phyloP scores from a whole-genome alignment of 2,113 vertebrate species.

The Archocentrus centrarchus region DNA sequence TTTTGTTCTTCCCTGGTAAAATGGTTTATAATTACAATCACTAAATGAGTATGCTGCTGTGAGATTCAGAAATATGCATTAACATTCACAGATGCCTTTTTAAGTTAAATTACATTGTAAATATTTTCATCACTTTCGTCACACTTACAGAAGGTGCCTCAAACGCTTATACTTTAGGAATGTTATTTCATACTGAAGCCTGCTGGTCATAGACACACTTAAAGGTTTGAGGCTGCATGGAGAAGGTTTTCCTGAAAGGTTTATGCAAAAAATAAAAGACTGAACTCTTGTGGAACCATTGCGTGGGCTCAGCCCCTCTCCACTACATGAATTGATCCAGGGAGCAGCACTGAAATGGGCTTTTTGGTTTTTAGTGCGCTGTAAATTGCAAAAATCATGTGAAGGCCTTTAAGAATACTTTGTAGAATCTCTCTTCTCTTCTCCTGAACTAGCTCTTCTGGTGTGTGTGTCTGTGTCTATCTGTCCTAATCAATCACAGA shows the following conservation, averaged over 20 bases:
- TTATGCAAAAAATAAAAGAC: conserved; percentile 13
- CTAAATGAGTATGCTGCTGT: background rate
- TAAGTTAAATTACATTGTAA: background rate
- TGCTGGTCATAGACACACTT: conserved; percentile 21
- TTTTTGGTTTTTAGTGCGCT: conserved; percentile 37
- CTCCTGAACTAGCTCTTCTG: background rate
- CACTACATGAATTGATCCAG: conserved; percentile 11
- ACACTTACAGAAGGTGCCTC: conserved; percentile 2
- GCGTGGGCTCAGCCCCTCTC: background rate
- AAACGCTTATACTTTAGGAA: background rate
- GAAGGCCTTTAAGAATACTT: conserved; percentile 11
- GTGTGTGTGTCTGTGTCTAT: conserved; percentile 23
- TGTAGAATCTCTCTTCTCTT: background rate
- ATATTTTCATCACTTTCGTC: conserved; percentile 7
- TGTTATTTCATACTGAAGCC: conserved; percentile 14
- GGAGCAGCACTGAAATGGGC: conserved; percentile 14
- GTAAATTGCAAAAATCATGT: conserved; percentile 32
- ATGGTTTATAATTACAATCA: conserved; percentile 19
- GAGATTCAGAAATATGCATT: conserved; percentile 1
- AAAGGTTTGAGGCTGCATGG: background rate
- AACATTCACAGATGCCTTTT: background rate
- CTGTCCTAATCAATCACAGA: conserved; percentile 66
- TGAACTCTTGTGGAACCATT: conserved; percentile 12
- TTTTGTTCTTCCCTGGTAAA: conserved; percentile 34
- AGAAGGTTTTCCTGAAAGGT: conserved; percentile 16